Evolutionary conservation across 2,888 invertebrate species (phyloP), one percentile per base, ranked within the genome.

Genomic region (Gari tellinella): DNA sequence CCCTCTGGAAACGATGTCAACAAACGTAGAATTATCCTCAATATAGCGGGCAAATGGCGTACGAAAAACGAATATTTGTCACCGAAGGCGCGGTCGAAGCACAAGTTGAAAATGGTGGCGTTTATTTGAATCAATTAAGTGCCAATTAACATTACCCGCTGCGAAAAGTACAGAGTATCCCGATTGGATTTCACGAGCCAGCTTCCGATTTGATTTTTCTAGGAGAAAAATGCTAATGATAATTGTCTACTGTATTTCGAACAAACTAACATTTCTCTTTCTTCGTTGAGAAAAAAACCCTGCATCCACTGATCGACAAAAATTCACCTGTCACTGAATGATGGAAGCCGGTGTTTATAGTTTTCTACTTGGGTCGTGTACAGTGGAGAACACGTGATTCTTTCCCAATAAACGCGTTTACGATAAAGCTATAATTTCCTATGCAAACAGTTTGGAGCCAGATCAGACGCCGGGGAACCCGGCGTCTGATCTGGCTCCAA

Each of bases 61-160:
- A 49, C 60, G 37, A 45, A 51, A 31, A 31, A 10, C 31, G 31
- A 31, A 31, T 31, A 31, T 69, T 66, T 65, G 77, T 65, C 72
- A 80, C 74, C 73, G 58, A 72, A 76, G 72, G 79, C 77, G 69
- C 63, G 68, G 72, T 81, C 72, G 72, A 70, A 69, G 67, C 74
- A 72, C 76, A 68, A 76, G 64, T 45, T 65, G 61, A 57, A 79
- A 77, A 60, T 77, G 68, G 52, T 67, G 80, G 78, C 82, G 80
- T 83, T 82, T 83, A 83, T 83, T 83, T 79, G 78, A 84, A 82
- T 82, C 76, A 82, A 84, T 81, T 76, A 74, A 80, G 66, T 72
- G 64, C 63, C 82, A 81, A 82, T 82, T 81, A 80, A 48, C 37
- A 57, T 49, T 23, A 56, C 82, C 82, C 55, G 60, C 63, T 58